phyloP scores from a whole-genome alignment of 2,888 invertebrate species.

The Mayetiola destructor region DNA sequence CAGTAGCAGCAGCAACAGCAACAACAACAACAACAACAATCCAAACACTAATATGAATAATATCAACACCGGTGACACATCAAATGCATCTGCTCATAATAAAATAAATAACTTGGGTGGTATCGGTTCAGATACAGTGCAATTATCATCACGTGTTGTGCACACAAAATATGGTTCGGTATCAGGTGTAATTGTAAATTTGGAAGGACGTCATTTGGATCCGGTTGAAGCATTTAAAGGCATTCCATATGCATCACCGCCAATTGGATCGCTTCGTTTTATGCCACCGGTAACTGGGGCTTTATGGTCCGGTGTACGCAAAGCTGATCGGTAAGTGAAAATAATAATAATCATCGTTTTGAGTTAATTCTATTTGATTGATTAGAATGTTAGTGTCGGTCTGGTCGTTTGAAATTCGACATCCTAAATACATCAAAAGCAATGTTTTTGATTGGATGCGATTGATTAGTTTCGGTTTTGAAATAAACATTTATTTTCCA shows the following conservation, averaged over 20 bases:
- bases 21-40: constrained; percentile 7
- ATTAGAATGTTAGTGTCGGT: not conserved
- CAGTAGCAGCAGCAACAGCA: not conserved
- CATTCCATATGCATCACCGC: constrained; percentile 88
- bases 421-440: not conserved
- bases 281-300: constrained; percentile 93
- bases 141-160: constrained; percentile 68
- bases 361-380: not conserved
- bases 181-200: constrained; percentile 68
- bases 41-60: no score
- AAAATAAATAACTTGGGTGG: constrained; percentile 15
- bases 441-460: not conserved
- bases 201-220: constrained; percentile 66
- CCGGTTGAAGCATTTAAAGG: constrained; percentile 88
- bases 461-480: not conserved
- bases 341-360: not conserved
- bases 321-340: constrained; percentile 49
- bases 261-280: constrained; percentile 74
- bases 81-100: constrained; percentile 7
- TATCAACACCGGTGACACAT: not conserved
- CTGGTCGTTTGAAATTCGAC: not conserved
- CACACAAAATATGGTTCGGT: constrained; percentile 79
- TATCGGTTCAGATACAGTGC: constrained; percentile 22
- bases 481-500: not conserved
- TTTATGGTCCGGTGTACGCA: constrained; percentile 78